Evolutionary conservation across 2,113 vertebrate genomes (phyloP).

Genomic region (Rissa tridactyla): DNA sequence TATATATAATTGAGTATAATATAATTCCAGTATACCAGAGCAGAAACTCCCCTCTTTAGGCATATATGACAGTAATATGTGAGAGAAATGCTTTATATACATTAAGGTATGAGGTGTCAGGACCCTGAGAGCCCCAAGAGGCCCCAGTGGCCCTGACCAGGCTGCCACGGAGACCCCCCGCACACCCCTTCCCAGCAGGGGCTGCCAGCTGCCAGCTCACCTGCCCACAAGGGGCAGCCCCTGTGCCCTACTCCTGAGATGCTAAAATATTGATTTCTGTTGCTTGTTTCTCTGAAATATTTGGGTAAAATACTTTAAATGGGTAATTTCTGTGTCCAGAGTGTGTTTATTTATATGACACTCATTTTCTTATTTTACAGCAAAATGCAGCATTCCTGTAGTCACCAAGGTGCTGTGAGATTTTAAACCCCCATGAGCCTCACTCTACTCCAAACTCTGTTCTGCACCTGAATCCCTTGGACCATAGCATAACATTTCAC

Average conservation of each 20-base stretch:
- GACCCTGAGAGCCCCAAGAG: not conserved
- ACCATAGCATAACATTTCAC: not conserved
- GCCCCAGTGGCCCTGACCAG: not conserved
- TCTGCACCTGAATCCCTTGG: not conserved
- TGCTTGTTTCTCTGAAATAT: not conserved
- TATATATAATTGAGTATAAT: not conserved
- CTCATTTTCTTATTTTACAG: not conserved
- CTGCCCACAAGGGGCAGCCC: accelerated
- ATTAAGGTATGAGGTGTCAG: not conserved
- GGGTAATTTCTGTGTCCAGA: not conserved
- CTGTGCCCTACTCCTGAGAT: not conserved
- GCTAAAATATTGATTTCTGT: not conserved
- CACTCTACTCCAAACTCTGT: not conserved
- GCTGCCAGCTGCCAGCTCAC: not conserved
- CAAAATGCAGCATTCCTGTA: not conserved
- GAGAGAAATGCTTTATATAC: not conserved
- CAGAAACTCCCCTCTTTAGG: not conserved
- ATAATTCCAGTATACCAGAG: not conserved
- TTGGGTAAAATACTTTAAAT: not conserved
- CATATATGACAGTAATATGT: not conserved
- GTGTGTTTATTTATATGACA: not conserved
- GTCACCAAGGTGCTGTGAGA: not conserved
- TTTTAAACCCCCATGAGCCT: not conserved
- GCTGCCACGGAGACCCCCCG: accelerated
- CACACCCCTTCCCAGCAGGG: accelerated